phyloP scores from a whole-genome alignment of 2,113 vertebrate species.

The Podilymbus podiceps region DNA sequence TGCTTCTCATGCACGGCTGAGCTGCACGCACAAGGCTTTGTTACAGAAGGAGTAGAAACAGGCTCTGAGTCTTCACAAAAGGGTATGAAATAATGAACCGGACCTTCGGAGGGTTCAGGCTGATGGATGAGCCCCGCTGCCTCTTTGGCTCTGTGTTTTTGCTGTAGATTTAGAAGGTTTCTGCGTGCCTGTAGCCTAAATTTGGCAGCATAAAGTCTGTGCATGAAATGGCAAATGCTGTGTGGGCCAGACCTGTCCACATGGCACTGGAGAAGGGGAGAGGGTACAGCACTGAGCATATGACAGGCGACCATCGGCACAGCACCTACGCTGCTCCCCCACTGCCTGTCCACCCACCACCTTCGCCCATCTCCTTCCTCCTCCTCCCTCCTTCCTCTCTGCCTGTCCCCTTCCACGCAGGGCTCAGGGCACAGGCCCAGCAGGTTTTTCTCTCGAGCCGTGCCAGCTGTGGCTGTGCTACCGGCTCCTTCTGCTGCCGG shows the following conservation, averaged over 20 bases:
- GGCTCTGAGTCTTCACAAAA: not conserved
- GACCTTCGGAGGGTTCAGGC: not conserved
- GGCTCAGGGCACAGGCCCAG: not conserved
- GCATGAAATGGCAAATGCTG: not conserved
- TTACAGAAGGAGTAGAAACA: not conserved
- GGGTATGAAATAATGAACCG: not conserved
- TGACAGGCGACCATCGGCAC: not conserved
- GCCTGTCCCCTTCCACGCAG: not conserved
- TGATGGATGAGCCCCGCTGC: fast-evolving
- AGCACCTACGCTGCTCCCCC: fast-evolving
- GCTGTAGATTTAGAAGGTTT: not conserved
- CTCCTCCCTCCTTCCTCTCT: not conserved
- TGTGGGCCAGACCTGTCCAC: not conserved
- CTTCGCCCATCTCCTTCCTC: not conserved
- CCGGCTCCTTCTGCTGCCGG: not conserved
- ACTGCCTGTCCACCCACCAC: not conserved
- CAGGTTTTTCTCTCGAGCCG: not conserved
- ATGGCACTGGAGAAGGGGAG: not conserved
- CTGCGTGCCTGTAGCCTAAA: not conserved
- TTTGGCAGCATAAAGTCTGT: not conserved
- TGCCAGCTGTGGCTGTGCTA: not conserved
- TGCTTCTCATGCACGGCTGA: not conserved
- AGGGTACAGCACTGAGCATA: not conserved
- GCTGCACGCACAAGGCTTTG: not conserved
- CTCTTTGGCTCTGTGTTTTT: not conserved